Evolutionary conservation across 2,888 invertebrate species (phyloP), one percentile per base, ranked within the genome.

Genomic region (Cataglyphis cursor): DNA sequence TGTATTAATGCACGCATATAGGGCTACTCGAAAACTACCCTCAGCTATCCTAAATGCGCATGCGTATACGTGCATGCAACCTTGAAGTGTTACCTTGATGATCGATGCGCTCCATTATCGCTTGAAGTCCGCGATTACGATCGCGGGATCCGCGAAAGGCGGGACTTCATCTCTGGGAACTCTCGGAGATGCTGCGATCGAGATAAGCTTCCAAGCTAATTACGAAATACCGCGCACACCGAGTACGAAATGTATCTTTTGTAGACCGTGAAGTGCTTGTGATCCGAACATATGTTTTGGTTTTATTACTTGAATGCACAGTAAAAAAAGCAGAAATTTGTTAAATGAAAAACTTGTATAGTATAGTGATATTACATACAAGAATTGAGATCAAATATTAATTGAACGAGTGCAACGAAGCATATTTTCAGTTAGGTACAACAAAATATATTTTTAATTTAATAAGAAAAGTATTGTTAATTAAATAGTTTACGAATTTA

Each of bases 1-100:
- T 6, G 35, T 35, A 93, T 92, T 92, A 91, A 91, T 90, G 86
- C 86, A 12, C 70, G 82, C 72, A 59, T n/a, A n/a, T n/a, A n/a
- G 24, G 81, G 74, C 57, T 54, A 38, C 38, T 54, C 38, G 51
- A 31, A 38, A 68, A 35, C 35, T 44, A 59, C 21, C 59, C 21
- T 21, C 70, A 51, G 68, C 3, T 44, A 44, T 70, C 41, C 18
- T 24, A 35, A 64, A 24, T 12, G 18, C 48, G 76, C 21, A 28
- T 28, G 64, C 4, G 35, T 35, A 35, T 66, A 57, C 21, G 21
- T 57, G 66, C 24, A 10, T 48, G 28, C 18, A 31, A 31, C 57
- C 57, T 44, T 44, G 70, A 78, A 41, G 31, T 57, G 78, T 57
- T 76, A 21, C 68, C 38, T 28, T 28, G 76, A 68, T 68, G 76